These are phyloP conservation scores for Acinonyx jubatus DNA, from an alignment of 2,113 vertebrate genomes.

Conservation along the genomic window DNA sequence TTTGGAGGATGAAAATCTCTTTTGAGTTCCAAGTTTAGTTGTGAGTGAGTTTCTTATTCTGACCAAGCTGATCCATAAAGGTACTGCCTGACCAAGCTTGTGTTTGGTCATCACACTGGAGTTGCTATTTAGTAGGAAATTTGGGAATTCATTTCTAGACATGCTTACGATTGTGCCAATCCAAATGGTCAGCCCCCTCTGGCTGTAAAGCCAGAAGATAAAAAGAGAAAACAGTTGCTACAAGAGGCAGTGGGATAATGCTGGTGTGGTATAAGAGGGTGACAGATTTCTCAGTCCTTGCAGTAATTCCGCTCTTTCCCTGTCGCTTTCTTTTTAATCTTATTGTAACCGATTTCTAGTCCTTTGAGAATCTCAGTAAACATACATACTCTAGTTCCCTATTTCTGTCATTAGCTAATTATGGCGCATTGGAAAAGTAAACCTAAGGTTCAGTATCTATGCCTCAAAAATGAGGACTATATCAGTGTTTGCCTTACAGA, in stretches of 20 bases:
- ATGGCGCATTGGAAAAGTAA: not conserved
- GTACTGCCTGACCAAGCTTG: not conserved
- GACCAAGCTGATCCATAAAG: slow-evolving; percentile 6
- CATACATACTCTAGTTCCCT: not conserved
- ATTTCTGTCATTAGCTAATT: not conserved
- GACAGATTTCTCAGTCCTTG: not conserved
- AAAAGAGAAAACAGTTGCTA: not conserved
- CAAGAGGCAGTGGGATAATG: not conserved
- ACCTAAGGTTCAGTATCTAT: not conserved
- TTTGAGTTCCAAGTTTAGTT: slow-evolving; percentile 35
- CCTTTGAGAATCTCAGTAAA: not conserved
- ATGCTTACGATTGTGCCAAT: not conserved
- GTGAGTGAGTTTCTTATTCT: slow-evolving; percentile 44
- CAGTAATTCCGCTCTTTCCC: not conserved
- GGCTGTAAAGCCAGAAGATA: not conserved
- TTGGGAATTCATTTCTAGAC: not conserved
- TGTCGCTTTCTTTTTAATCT: not conserved
- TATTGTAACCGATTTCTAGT: not conserved
- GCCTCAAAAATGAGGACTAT: not conserved
- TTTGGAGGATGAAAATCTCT: slow-evolving; percentile 55
- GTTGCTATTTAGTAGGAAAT: not conserved
- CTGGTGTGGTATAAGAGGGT: not conserved
- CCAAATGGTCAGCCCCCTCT: not conserved
- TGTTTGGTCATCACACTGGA: not conserved
- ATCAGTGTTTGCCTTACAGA: not conserved